Percentiles rank a stretch among this genome's conserved stretches.
Evolutionary conservation across 2,888 invertebrate species (phyloP).

Genomic region (Pinctada fucata): DNA sequence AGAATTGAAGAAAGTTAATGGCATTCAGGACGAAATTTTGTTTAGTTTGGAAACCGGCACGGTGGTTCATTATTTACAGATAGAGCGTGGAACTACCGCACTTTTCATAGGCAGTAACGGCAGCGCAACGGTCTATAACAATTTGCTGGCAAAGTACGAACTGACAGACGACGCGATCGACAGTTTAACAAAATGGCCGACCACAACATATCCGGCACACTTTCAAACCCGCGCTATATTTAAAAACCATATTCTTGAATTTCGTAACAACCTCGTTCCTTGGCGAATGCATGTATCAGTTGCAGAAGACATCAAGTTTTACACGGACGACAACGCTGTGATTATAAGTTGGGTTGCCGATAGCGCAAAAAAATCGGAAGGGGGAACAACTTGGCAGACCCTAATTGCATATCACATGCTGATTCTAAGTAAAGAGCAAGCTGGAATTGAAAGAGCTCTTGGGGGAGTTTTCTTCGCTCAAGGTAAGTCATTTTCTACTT

Average conservation of each 20-base stretch:
- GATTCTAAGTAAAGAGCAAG: constrained; percentile 61
- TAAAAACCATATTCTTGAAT: neutral
- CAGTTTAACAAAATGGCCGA: constrained; percentile 38
- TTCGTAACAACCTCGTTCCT: constrained; percentile 25
- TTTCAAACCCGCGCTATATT: constrained; percentile 13
- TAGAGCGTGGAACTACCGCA: constrained; percentile 62
- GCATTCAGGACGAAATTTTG: constrained; percentile 32
- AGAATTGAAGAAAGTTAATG: neutral
- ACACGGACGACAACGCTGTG: constrained; percentile 49
- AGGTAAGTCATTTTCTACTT: constrained; percentile 50
- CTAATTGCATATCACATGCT: constrained; percentile 63
- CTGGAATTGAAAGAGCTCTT: constrained; percentile 63
- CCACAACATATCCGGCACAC: constrained; percentile 11
- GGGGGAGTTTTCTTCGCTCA: constrained; percentile 60
- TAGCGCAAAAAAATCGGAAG: constrained; percentile 46
- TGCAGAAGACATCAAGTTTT: constrained; percentile 49
- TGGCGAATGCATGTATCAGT: constrained; percentile 35
- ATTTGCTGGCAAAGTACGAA: constrained; percentile 33
- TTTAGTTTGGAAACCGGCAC: constrained; percentile 57
- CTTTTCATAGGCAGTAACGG: constrained; percentile 58
- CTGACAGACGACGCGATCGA: constrained; percentile 42
- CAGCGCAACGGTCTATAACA: constrained; percentile 24
- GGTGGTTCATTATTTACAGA: constrained; percentile 59
- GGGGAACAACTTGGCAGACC: constrained; percentile 53
- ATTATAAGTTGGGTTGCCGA: constrained; percentile 54